These are phyloP conservation scores for Hypothenemus hampei DNA, from an alignment of 1,140 invertebrate species.

Conservation along the genomic window DNA sequence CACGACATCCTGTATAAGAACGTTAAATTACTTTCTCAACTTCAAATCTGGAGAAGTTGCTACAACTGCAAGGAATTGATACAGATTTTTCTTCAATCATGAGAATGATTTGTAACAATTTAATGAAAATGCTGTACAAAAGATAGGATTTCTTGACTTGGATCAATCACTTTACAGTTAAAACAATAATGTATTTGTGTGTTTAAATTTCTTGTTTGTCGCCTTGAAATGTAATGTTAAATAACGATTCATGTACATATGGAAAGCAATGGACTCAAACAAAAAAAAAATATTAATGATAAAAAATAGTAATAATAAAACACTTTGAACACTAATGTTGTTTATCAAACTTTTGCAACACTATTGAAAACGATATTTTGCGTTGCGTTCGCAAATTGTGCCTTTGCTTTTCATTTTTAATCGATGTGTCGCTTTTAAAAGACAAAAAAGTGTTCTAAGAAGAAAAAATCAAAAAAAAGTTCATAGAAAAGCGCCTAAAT, in stretches of 20 bases:
- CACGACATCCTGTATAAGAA: too few relatives aligned
- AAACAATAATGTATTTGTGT: slow-evolving; percentile 9
- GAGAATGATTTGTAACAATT: too few relatives aligned
- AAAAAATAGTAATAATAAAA: slow-evolving; percentile 5
- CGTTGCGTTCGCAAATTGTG: slow-evolving; percentile 22
- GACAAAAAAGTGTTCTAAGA: slow-evolving; percentile 9
- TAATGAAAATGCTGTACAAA: too few relatives aligned
- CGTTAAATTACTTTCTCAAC: too few relatives aligned
- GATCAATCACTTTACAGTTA: too few relatives aligned
- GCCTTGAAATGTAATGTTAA: slow-evolving; percentile 18
- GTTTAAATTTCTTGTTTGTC: slow-evolving; percentile 20
- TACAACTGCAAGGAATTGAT: too few relatives aligned
- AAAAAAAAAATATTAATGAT: slow-evolving; percentile 1
- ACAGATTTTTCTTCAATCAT: too few relatives aligned
- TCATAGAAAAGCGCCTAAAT: slow-evolving; percentile 20
- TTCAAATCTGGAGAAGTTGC: too few relatives aligned
- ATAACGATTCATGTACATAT: slow-evolving; percentile 17
- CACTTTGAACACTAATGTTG: background rate
- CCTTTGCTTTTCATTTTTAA: slow-evolving; percentile 24
- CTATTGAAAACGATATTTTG: background rate
- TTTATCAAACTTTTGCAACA: background rate
- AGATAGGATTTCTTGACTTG: too few relatives aligned
- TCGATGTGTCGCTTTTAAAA: slow-evolving; percentile 6
- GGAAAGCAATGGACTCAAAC: slow-evolving; percentile 24
- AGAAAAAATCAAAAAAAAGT: slow-evolving; percentile 25